These are phyloP conservation scores for Cinara cedri DNA, from an alignment of 2,888 invertebrate species.

Conservation along the genomic window DNA sequence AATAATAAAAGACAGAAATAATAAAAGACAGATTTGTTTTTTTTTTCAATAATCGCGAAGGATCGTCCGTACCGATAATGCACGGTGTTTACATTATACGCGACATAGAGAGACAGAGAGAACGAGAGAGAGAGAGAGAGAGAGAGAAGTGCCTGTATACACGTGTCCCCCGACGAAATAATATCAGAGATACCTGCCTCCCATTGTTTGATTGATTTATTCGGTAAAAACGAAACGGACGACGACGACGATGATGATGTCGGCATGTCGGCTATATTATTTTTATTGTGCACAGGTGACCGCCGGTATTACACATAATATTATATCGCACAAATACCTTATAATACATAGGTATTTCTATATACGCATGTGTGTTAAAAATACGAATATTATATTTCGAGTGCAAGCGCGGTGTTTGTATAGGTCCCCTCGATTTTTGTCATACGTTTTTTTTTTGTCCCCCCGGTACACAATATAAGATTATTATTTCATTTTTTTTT, in stretches of 20 bases:
- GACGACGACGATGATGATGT: conserved; percentile 6
- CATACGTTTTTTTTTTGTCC: too few relatives aligned
- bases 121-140: neutral
- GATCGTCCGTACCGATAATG: conserved; percentile 31
- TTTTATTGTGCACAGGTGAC: neutral
- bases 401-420: neutral
- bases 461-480: too few relatives aligned
- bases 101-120: neutral
- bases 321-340: neutral
- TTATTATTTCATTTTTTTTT: too few relatives aligned
- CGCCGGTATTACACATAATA: neutral
- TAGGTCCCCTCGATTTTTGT: neutral
- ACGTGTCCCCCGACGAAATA: neutral
- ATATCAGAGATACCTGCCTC: too few relatives aligned
- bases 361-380: neutral
- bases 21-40: conserved; percentile 28
- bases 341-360: neutral
- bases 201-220: conserved; percentile 35
- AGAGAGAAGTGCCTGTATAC: neutral
- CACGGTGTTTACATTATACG: conserved; percentile 43
- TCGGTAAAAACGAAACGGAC: neutral
- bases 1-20: conserved; percentile 42
- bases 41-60: conserved; percentile 47
- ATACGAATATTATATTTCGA: neutral
- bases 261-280: conserved; percentile 4